Evolutionary conservation across 2,888 invertebrate genomes (phyloP), one percentile per base, ranked within the genome.

Genomic region (Andrena flavipes): DNA sequence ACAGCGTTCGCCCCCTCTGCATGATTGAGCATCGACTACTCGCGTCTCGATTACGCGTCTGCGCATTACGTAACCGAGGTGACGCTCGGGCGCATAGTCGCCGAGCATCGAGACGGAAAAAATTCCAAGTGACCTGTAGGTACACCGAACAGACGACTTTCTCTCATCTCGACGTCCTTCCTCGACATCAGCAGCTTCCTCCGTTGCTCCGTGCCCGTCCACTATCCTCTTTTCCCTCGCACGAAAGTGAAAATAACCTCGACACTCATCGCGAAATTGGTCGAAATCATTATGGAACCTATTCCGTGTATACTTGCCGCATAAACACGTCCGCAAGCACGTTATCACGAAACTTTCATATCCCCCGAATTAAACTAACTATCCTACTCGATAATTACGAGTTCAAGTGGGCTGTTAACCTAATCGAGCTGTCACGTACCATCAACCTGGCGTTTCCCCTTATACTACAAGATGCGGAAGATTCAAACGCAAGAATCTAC

Each of bases 221-320:
- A 13, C 29, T 2, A 20, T 16, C 33, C 33, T 35, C 56, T 74
- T 70, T 63, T 56, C 60, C 48, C 76, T 74, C 23, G 23, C 80
- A 85, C 87, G 89, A 91, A 92, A 92, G 92, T 91, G 92, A 92
- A 91, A 92, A 91, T 79, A 60, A 54, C 35, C 67, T 42, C 59
- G 16, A 59, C 54, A 64, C 63, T n/a, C 20, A 29, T 64, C 49
- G 69, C 64, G 48, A 35, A 73, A 69, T 74, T 10, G 33, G 23
- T 23, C 56, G 42, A 42, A 42, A 42, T 42, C 42, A 42, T 42
- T 42, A 42, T 42, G 42, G 16, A 42, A 42, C 42, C 42, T 42
- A 42, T 42, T 42, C 42, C 13, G 42, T 42, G 42, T 42, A 13
- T 42, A 42, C 42, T 16, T 5, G 42, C 42, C 42, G 0, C 4